Evolutionary conservation across 2,797 vertebrate species (phyloP), one percentile per base, ranked within the genome.

Genomic region (Tauraco hartlaubi): DNA sequence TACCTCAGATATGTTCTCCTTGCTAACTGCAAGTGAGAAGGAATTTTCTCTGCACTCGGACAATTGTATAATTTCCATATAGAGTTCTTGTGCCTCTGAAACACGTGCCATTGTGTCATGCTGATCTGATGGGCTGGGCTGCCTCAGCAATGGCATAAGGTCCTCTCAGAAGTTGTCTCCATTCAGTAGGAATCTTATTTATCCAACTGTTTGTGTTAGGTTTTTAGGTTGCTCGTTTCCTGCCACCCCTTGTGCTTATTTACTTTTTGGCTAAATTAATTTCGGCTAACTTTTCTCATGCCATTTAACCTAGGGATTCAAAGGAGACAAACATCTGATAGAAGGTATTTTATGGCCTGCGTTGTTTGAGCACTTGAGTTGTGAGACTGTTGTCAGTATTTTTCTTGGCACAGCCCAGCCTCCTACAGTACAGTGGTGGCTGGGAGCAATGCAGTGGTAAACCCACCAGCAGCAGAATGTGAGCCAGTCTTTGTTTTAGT

Each of bases 231-330:
- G 26, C 33, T 84, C 1, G 0, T 66, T 92, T 95, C 58, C 59
- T 94, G 56, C 67, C 35, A 69, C 49, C 51, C n/a, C 13, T 37
- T 71, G 29, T 71, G 33, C 39, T 85, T 97, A 76, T 90, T 96
- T 97, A 91, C 49, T 87, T 97, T 95, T 91, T 59, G 76, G 74
- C 35, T 83, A 93, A 88, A 96, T 97, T 91, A 88, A 96, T 96
- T 96, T 88, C 21, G 6, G 17, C 88, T 91, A 52, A 77, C 80
- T 95, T 97, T 95, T 95, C 86, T 93, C 82, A 95, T 93, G 88
- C 59, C 77, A 43, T 94, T 93, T 92, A 90, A 78, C 81, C 48
- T 51, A 88, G 26, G 22, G 56, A 81, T 90, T 92, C 84, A 91
- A 78, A 85, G 80, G 68, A 59, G 92, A 63, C 16, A 9, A 71